phyloP scores from a whole-genome alignment of 2,888 invertebrate species.

The Netelia virgata region DNA sequence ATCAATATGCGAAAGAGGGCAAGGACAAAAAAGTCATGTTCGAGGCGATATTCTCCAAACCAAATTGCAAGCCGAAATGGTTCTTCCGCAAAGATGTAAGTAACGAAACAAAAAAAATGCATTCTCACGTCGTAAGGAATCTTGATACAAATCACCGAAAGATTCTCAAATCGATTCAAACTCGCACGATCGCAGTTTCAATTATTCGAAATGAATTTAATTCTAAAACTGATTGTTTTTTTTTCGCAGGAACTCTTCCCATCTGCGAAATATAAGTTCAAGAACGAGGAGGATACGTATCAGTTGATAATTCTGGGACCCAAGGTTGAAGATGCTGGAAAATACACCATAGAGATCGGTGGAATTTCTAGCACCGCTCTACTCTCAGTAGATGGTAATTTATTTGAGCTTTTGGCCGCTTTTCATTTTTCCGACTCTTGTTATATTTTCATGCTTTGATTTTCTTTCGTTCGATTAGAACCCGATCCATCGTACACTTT shows the following conservation, averaged over 20 bases:
- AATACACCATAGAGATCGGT: conserved; percentile 97
- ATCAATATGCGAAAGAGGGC: conserved; percentile 97
- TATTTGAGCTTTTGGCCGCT: background rate
- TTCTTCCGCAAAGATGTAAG: conserved; percentile 96
- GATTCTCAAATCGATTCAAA: too few species aligned
- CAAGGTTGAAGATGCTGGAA: conserved; percentile 98
- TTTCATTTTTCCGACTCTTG: background rate
- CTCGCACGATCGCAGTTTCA: background rate
- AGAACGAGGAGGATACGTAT: conserved; percentile 96
- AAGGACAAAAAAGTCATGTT: conserved; percentile 98
- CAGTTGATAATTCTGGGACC: conserved; percentile 95
- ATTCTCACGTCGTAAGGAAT: too few species aligned
- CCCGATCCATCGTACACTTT: conserved; percentile 98
- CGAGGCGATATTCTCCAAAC: conserved; percentile 97
- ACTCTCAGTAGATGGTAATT: conserved; percentile 94
- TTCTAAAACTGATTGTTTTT: conserved; percentile 1
- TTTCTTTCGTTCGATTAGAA: conserved; percentile 86
- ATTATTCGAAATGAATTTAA: background rate
- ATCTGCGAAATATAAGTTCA: conserved; percentile 98
- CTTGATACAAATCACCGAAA: too few species aligned
- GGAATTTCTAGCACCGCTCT: conserved; percentile 95
- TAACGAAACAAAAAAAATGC: conserved; percentile 75
- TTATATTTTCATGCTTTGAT: background rate
- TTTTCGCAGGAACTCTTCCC: conserved; percentile 94
- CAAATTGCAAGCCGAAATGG: conserved; percentile 98